These are phyloP conservation scores for Ahaetulla prasina DNA, from an alignment of 2,113 vertebrate genomes.

Conservation along the genomic window DNA sequence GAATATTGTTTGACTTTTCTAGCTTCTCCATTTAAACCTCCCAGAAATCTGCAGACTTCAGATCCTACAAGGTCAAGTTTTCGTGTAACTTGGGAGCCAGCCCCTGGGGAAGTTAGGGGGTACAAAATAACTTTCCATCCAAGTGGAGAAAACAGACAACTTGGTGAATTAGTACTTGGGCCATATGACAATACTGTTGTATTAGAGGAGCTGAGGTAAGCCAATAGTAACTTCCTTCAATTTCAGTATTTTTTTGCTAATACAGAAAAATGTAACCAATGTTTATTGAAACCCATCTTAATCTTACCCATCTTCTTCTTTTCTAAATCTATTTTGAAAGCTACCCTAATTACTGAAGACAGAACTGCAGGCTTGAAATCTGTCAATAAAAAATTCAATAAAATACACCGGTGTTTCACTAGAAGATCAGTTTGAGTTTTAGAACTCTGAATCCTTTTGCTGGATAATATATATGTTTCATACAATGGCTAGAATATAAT, in stretches of 20 bases:
- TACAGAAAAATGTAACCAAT: not conserved
- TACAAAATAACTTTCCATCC: constrained; percentile 95
- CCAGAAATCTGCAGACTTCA: constrained; percentile 92
- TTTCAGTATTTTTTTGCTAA: constrained; percentile 1
- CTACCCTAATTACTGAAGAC: not conserved
- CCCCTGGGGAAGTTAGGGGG: constrained; percentile 84
- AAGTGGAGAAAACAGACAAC: constrained; percentile 70
- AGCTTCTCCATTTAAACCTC: constrained; percentile 90
- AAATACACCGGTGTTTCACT: not conserved
- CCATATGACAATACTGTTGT: constrained; percentile 95
- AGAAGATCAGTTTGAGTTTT: not conserved
- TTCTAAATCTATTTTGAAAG: not conserved
- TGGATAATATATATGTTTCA: not conserved
- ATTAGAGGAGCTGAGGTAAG: constrained; percentile 92
- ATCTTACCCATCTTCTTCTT: not conserved
- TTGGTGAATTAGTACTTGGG: constrained; percentile 84
- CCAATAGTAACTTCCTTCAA: not conserved
- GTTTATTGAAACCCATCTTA: not conserved
- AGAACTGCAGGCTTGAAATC: not conserved
- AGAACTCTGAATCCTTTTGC: not conserved
- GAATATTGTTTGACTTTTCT: constrained; percentile 46
- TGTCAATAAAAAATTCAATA: not conserved
- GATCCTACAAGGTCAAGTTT: constrained; percentile 91
- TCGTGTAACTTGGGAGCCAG: constrained; percentile 90
- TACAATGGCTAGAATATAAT: not conserved